Evolutionary conservation across 92 coral and sea anemone genomes (phyloP), one percentile per base, ranked within the genome.

Genomic region (Hydrozoanthus gracilis): DNA sequence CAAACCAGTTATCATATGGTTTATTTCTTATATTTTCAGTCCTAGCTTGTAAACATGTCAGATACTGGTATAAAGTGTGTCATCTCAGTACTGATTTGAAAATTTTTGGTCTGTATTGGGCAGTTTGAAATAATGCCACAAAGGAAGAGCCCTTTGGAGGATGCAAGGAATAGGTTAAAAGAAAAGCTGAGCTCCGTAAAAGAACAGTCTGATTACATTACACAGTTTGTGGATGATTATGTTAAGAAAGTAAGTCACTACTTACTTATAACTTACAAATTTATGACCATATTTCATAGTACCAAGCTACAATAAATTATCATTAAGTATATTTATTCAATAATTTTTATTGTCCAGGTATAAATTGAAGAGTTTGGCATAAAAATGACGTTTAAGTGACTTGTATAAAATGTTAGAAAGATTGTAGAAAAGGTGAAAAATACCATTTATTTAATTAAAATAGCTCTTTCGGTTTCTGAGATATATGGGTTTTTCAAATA

Each of bases 201-300:
- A 46, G 99, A 96, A 56, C 97, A 96, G 77, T 87, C 96, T 4
- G 99, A 93, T 13, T 96, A 88, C 65, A 96, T 96, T 55, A 88
- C 88, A 87, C 96, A 93, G 48, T 92, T 91, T 84, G 89, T 96
- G 20, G 85, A 56, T 54, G 93, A 92, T 10, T 79, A 92, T 51
- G 94, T 88, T 20, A 78, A 68, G 50, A 92, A 91, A 90, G 99
- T 96, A 92, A 75, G 89, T 88, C 67, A 9, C 64, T 16, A 8
- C 15, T 58, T 16, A 8, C 15, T 58, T 11, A 11, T 14, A 58
- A 58, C 3, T 58, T 8, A 5, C 12, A 4, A 58, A 9, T 56
- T 7, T 10, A 3, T 11, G 17, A 11, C 2, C 64, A 58, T 58
- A 0, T 56, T 11, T n/a, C 15, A 11, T 56, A 27, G 39, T 27